Evolutionary conservation across 2,888 invertebrate genomes (phyloP).

Genomic region (Catocala sponsa): DNA sequence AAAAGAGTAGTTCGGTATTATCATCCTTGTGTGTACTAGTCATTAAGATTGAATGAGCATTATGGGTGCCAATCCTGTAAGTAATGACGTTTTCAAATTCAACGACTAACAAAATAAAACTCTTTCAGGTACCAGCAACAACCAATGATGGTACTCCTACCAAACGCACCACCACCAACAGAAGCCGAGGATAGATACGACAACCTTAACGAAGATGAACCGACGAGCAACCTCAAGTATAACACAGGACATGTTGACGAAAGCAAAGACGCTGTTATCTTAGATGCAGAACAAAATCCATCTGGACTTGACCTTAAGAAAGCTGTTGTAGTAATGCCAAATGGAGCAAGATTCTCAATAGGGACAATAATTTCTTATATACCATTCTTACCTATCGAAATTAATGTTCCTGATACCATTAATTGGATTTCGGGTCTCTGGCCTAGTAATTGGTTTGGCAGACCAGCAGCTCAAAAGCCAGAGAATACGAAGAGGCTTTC

Average conservation of each 20-base stretch:
- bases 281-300: conserved; percentile 62
- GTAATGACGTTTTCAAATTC: no score
- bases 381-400: conserved; percentile 89
- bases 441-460: conserved; percentile 69
- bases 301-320: conserved; percentile 32
- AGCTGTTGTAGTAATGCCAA: conserved; percentile 56
- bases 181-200: conserved; percentile 32
- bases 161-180: conserved; percentile 45
- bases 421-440: conserved; percentile 75
- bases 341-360: conserved; percentile 64
- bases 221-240: conserved; percentile 36
- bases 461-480: conserved; percentile 46
- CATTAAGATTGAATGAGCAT: no score
- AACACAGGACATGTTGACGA: conserved; percentile 56
- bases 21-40: no score
- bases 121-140: conserved; percentile 59
- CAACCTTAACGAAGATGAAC: conserved; percentile 42
- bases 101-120: background rate
- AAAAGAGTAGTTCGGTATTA: no score
- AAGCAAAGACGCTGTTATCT: conserved; percentile 65
- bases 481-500: conserved; percentile 54
- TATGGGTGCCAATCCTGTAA: no score
- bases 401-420: conserved; percentile 89
- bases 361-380: conserved; percentile 84
- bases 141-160: conserved; percentile 66